Percentiles rank a stretch among this genome's conserved stretches.
Conservation (phyloP, 2,113 vertebrate genomes). For the Dendropsophus ebraccatus region DNA sequence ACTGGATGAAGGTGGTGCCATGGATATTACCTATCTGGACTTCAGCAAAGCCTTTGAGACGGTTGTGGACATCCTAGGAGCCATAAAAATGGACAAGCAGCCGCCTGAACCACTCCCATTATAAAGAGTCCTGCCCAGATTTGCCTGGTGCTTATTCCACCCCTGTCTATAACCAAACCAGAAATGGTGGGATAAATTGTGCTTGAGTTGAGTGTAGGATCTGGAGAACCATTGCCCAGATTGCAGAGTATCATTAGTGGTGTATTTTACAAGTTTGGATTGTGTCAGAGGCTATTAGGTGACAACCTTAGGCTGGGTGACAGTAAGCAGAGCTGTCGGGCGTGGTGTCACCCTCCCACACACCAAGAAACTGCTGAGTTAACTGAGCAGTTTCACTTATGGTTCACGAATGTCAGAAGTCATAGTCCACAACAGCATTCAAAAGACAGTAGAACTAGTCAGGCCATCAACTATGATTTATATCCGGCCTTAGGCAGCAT, state of each 20-base stretch:
- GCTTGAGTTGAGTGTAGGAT: not conserved
- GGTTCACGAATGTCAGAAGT: not conserved
- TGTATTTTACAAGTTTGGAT: not conserved
- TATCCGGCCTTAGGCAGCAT: too few relatives aligned
- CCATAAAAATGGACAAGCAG: too few relatives aligned
- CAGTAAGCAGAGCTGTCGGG: not conserved
- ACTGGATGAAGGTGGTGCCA: too few relatives aligned
- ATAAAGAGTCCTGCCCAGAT: too few relatives aligned
- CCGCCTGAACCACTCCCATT: too few relatives aligned
- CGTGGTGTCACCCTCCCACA: constrained; percentile 4
- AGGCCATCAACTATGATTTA: too few relatives aligned
- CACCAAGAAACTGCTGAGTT: constrained; percentile 12
- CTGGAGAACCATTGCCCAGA: not conserved
- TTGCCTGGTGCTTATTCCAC: too few relatives aligned
- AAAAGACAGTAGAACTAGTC: too few relatives aligned
- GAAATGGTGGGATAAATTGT: not conserved
- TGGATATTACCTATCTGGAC: too few relatives aligned
- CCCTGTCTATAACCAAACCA: not conserved
- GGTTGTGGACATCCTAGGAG: too few relatives aligned
- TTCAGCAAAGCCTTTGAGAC: too few relatives aligned
- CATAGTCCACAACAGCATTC: not conserved
- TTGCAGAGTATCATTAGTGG: not conserved
- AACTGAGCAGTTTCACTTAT: not conserved
- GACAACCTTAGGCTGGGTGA: not conserved
- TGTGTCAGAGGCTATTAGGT: not conserved